Conservation (phyloP, 2,888 invertebrate genomes). For the Troides oblongomaculatus region DNA sequence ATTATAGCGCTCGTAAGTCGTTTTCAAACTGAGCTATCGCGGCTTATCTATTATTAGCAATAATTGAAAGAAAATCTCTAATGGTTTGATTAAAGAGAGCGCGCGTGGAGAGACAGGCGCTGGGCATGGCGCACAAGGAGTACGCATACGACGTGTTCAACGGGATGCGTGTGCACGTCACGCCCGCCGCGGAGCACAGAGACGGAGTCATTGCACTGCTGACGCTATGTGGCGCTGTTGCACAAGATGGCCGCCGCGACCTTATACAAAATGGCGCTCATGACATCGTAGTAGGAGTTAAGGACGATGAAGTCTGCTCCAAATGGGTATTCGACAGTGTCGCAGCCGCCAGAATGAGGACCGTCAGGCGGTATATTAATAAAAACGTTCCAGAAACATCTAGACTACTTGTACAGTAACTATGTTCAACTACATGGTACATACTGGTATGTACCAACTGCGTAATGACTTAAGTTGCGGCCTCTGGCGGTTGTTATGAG, state of each 20-base stretch:
- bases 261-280: conserved; percentile 35
- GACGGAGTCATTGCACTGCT: conserved; percentile 53
- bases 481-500: no score
- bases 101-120: conserved; percentile 58
- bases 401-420: no score
- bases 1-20: no score
- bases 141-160: conserved; percentile 66
- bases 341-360: conserved; percentile 57
- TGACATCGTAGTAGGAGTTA: conserved; percentile 52
- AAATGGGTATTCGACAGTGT: conserved; percentile 73
- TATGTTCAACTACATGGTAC: no score
- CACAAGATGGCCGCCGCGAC: conserved; percentile 32
- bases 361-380: conserved; percentile 52
- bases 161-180: conserved; percentile 52
- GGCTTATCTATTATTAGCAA: no score
- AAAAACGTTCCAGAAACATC: conserved; percentile 17
- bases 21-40: no score
- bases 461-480: no score
- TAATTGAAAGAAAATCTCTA: no score
- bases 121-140: conserved; percentile 49
- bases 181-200: conserved; percentile 46
- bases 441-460: no score
- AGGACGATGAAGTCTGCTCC: conserved; percentile 49
- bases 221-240: conserved; percentile 57
- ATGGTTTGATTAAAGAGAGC: conserved; percentile 56